Conservation (phyloP, 2,888 invertebrate genomes). For the Halocaridina rubra region DNA sequence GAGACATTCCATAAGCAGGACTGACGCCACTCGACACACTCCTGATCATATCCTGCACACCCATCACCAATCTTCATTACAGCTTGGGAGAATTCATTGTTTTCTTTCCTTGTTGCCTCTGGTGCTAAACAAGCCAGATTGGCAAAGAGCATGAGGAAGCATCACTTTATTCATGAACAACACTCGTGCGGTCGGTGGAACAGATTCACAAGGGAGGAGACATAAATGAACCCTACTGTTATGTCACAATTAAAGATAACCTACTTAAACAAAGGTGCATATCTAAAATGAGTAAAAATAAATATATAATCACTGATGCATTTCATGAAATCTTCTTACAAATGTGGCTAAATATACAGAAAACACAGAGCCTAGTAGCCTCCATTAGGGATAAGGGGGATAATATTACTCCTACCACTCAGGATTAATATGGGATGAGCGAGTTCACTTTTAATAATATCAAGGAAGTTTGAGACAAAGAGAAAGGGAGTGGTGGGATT, state of each 20-base stretch:
- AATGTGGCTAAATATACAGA: conserved; percentile 60
- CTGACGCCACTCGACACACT: conserved; percentile 46
- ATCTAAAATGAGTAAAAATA: conserved; percentile 58
- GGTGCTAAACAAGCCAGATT: neutral
- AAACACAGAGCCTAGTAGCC: conserved; percentile 55
- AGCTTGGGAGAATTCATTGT: no score
- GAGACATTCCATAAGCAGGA: conserved; percentile 51
- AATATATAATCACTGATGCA: conserved; percentile 50
- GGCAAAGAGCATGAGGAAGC: conserved; percentile 6
- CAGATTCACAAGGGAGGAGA: conserved; percentile 54
- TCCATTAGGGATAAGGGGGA: conserved; percentile 25
- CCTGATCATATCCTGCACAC: conserved; percentile 23
- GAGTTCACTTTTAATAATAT: neutral
- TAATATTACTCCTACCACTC: conserved; percentile 7
- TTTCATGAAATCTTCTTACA: conserved; percentile 50
- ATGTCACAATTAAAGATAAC: conserved; percentile 47
- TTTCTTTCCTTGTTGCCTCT: neutral
- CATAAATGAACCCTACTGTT: conserved; percentile 51
- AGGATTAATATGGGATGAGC: neutral
- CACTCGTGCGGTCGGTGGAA: conserved; percentile 50
- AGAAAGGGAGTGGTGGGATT: conserved; percentile 23
- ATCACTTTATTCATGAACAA: conserved; percentile 29
- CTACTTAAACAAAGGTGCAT: conserved; percentile 53
- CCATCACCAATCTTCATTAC: neutral
- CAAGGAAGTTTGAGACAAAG: neutral